Base-by-base conservation (phyloP, 2,797 vertebrate genomes). In the Tragopan temminckii region DNA sequence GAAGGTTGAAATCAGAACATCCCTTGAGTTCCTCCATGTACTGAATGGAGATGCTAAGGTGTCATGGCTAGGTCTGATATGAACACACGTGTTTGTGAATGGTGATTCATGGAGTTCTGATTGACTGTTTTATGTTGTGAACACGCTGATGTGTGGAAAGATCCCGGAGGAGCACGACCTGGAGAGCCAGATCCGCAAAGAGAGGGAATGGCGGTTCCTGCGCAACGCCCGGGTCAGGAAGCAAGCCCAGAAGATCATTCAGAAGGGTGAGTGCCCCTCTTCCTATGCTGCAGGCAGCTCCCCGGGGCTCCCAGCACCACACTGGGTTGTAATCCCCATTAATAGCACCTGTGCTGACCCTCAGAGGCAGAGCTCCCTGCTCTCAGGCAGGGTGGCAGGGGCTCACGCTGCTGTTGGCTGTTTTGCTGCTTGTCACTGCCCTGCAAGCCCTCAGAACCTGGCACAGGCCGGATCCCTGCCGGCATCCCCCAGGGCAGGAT, bases 111-210 rank as follows among this genome's bases (percentile, higher is more conserved):
- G 42, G 9, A 17, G 59, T 6, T 52, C 3, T 71, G 69, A 11
- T 31, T 70, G 46, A 4, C 74, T 62, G 40, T 35, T 25, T 15
- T 75, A 21, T 45, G 42, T 31, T 75, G 52, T 89, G 33, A 40
- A 7, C 23, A 3, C 50, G 5, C 7, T 21, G 33, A 24, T 85
- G 6, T 3, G 14, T 77, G 24, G 40, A 9, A 78, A 99, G 99
- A 99, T 99, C 95, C 99, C 99, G 0, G 99, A 99, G 89, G 99
- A 99, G 90, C 99, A 99, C 2, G 99, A 99, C 96, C 87, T 98
- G 97, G 99, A 99, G 98, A 99, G 99, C 81, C 99, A 99, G 97
- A 98, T 99, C 93, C 98, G 99, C 95, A 99, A 99, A 97, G 99
- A 99, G 95, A 97, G 99, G 0, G 99, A 99, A 91, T 99, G 99